Evolutionary conservation across 2,888 invertebrate genomes (phyloP).

Genomic region (Hofmannophila pseudospretella): DNA sequence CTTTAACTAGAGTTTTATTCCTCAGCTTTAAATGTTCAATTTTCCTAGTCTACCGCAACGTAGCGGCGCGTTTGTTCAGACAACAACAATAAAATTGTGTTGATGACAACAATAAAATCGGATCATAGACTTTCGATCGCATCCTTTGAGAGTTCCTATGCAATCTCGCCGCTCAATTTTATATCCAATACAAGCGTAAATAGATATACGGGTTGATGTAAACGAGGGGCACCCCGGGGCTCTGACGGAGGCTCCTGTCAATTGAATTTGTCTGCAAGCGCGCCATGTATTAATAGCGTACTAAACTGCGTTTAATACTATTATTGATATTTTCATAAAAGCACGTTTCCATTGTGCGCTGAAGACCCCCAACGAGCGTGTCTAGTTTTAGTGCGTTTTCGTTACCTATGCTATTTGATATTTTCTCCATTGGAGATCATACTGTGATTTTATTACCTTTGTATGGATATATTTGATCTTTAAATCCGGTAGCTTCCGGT

Average conservation of each 20-base stretch:
- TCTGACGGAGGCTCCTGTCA: slow-evolving; percentile 63
- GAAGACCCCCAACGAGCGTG: slow-evolving; percentile 36
- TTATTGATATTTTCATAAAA: slow-evolving; percentile 68
- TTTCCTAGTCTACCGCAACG: too few species aligned
- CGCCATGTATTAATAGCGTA: slow-evolving; percentile 64
- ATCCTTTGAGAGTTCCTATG: slow-evolving; percentile 59
- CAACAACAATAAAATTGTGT: too few species aligned
- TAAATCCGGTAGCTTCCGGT: slow-evolving; percentile 33
- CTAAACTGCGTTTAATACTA: slow-evolving; percentile 65
- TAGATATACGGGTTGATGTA: slow-evolving; percentile 64
- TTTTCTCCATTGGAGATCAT: slow-evolving; percentile 37
- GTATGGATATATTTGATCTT: slow-evolving; percentile 41
- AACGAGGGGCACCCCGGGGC: slow-evolving; percentile 65
- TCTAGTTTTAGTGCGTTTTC: slow-evolving; percentile 50
- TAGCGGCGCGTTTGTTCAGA: too few species aligned
- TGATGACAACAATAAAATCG: slow-evolving; percentile 64
- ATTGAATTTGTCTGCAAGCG: slow-evolving; percentile 77
- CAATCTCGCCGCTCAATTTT: slow-evolving; percentile 69
- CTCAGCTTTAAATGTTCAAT: too few species aligned
- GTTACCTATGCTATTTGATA: slow-evolving; percentile 45
- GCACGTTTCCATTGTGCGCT: slow-evolving; percentile 48
- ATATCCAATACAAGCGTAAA: slow-evolving; percentile 64
- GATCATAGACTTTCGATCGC: slow-evolving; percentile 62
- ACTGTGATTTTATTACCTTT: slow-evolving; percentile 44
- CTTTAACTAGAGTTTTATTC: too few species aligned